Percentiles rank a stretch among this genome's conserved stretches.
Conservation (phyloP, 1,140 invertebrate species). For the Lutraria rhynchaena region DNA sequence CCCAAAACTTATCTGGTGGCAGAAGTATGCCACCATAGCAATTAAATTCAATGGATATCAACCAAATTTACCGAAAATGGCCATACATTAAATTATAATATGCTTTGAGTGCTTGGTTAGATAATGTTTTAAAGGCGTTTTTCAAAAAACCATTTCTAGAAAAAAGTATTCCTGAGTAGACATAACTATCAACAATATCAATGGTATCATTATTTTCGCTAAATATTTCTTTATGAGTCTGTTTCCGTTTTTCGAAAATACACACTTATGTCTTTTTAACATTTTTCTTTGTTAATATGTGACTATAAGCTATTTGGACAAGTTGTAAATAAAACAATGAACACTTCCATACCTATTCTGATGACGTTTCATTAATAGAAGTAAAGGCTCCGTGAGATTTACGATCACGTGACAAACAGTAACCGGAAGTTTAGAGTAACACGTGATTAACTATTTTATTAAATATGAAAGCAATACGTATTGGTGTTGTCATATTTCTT, state of each 20-base stretch:
- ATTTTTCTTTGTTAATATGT: too few species aligned
- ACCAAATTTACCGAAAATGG: not conserved
- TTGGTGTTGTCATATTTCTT: too few species aligned
- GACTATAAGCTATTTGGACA: too few species aligned
- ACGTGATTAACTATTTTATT: too few species aligned
- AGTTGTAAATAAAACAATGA: too few species aligned
- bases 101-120: not conserved
- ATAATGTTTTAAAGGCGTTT: not conserved
- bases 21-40: not conserved
- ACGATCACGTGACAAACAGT: too few species aligned
- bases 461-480: too few species aligned
- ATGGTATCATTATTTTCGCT: not conserved
- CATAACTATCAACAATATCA: constrained; percentile 10
- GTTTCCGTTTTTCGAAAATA: constrained; percentile 12
- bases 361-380: too few species aligned
- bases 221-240: not conserved
- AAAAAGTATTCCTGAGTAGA: constrained; percentile 16
- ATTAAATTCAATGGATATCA: not conserved
- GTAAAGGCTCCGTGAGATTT: too few species aligned
- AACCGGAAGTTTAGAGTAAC: too few species aligned
- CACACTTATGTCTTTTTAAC: constrained; percentile 12
- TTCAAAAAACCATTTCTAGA: not conserved
- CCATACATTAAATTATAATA: not conserved
- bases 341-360: too few species aligned
- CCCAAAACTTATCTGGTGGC: not conserved